These are phyloP conservation scores for Bradysia coprophila DNA, from an alignment of 1,140 invertebrate genomes.

Conservation along the genomic window DNA sequence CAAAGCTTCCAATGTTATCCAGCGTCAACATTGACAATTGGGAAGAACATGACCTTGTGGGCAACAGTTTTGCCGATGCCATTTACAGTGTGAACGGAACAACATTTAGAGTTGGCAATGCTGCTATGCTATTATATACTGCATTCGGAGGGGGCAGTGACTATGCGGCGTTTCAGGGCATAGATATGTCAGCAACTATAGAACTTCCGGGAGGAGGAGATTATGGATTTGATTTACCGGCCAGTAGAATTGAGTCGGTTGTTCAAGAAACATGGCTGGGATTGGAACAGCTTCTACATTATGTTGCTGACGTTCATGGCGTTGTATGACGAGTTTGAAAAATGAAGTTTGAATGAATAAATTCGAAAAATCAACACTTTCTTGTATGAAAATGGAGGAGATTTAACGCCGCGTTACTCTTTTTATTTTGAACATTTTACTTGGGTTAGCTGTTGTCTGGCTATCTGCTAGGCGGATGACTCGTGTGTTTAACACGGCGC, in stretches of 20 bases:
- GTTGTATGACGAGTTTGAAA: too few species aligned
- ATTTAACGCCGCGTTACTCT: too few species aligned
- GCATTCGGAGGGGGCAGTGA: slow-evolving; percentile 39
- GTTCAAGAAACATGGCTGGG: neutral
- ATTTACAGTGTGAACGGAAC: slow-evolving; percentile 27
- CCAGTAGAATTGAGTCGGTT: neutral
- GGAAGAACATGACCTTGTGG: slow-evolving; percentile 15
- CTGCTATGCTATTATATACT: slow-evolving; percentile 29
- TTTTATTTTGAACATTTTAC: too few species aligned
- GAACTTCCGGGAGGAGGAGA: slow-evolving; percentile 34
- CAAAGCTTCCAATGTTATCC: too few species aligned
- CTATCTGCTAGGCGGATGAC: too few species aligned
- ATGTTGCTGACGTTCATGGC: neutral
- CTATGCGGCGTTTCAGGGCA: slow-evolving; percentile 28
- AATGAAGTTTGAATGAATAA: too few species aligned
- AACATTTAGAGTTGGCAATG: slow-evolving; percentile 31
- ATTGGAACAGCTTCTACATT: neutral
- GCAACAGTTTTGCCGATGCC: slow-evolving; percentile 18
- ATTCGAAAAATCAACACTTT: too few species aligned
- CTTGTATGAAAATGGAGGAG: too few species aligned
- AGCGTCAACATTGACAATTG: slow-evolving; percentile 17
- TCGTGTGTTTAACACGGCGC: too few species aligned
- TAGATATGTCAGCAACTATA: slow-evolving; percentile 40
- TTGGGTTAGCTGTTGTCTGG: too few species aligned
- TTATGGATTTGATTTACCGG: slow-evolving; percentile 1